Evolutionary conservation across 2,797 vertebrate genomes (phyloP), one percentile per base, ranked within the genome.

Genomic region (Chaenodraco wilsoni): DNA sequence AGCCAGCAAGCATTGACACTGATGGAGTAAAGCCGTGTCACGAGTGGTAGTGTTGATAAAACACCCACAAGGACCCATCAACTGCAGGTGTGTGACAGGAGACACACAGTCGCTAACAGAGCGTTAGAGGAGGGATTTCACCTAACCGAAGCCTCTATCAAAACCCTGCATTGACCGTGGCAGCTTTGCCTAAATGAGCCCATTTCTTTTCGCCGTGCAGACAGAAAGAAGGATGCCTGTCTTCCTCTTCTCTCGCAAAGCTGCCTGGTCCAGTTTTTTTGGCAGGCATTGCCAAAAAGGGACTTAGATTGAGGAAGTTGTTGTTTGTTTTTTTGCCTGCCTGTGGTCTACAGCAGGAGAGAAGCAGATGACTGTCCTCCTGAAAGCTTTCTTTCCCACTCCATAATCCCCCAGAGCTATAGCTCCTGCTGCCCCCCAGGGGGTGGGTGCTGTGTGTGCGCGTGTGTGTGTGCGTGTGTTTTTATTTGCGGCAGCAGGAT

Each of bases 351-450:
- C 87, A 88, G 87, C 84, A 88, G 87, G 79, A 83, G 87, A 89
- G 84, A 89, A 89, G 84, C 91, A 93, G 91, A 91, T 85, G 89
- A 92, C 85, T 82, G 84, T 89, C 87, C 87, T 88, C 84, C 87
- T 89, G 88, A 88, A 91, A 89, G 86, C 78, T 73, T 89, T 89
- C 89, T 89, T 74, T 31, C 33, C 33, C 81, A 82, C 82, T 81
- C 87, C 84, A 88, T 95, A 94, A 95, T 95, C 94, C 94, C 87
- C 89, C 87, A 87, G 91, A 93, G 93, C 91, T 65, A 37, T 37
- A 90, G 87, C 91, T 94, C 86, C 93, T 91, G 90, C 91, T 91
- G 91, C 93, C 91, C 91, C 89, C 88, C 85, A 78, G 91, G 94
- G 91, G 90, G 88, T 82, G 83, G 87, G 74, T 81, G 77, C 87